Evolutionary conservation across 2,797 vertebrate genomes (phyloP), one percentile per base, ranked within the genome.

Genomic region (Leontopithecus rosalia): DNA sequence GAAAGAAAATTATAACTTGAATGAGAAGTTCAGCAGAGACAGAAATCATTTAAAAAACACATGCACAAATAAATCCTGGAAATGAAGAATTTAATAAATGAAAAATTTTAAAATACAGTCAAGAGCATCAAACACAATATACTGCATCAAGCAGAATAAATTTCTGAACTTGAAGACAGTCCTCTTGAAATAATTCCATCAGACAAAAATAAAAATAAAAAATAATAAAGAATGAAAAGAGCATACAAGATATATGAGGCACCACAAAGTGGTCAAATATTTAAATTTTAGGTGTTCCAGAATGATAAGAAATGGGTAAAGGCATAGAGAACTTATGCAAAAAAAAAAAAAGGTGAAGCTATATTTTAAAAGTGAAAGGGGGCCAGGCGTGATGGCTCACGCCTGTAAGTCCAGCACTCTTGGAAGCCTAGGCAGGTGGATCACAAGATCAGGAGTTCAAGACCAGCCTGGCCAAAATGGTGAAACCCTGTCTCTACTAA

Each of bases 401-500:
- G 2, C 52, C 52, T 55, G 20, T 22, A 55, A 55, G 22, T 22
- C 20, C 52, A 22, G 52, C 20, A 22, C 7, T 55, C 52, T 55
- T 7, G 20, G 52, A 55, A 55, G 20, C 52, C 2, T 2, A 55
- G 20, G 52, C 0, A 0, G 20, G 2, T 55, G 52, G 7, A 55
- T 55, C 52, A 55, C 7, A 0, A 55, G 52, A 8, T 55, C 52
- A 22, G 52, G 52, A 55, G 20, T 55, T 55, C 20, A 55, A 55
- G 52, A 55, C 7, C 20, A 55, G 20, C 7, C 52, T 22, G 52
- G 52, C 20, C 20, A 55, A 8, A 55, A 22, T 55, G 7, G 20
- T 55, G 52, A 55, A 55, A 55, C 52, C 8, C 52, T 0, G 20
- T 22, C 52, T 55, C 52, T 55, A 55, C 52, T 55, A 55, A 22